Evolutionary conservation across 2,113 vertebrate species (phyloP), one percentile per base, ranked within the genome.

Genomic region (Aleadryas rufinucha): DNA sequence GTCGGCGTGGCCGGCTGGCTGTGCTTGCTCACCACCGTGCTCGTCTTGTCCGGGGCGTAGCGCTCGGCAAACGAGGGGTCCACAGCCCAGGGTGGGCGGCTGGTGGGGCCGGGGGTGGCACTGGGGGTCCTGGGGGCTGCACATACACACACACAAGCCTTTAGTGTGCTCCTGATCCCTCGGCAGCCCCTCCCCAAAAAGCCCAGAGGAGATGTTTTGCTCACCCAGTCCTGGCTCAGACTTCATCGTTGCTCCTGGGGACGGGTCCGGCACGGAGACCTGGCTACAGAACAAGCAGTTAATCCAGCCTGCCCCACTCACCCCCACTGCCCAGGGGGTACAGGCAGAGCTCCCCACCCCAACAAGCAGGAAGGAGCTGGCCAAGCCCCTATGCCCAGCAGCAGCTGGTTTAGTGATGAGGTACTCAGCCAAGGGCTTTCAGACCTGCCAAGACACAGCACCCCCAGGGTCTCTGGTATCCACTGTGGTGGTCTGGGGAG

Each of bases 21-120:
- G 98, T 99, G 99, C 96, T 99, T 99, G 89, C 99, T 99, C 98
- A 99, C 94, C 33, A 99, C 98, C 0, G 99, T 99, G 97, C 99
- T 99, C 0, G 99, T 99, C 97, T 99, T 99, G 96, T 99, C 99
- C 0, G 99, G 99, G 33, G 97, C 99, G 0, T 99, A 99, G 61
- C 99, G 99, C 80, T 99, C 98, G 0, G 99, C 99, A 3, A 99
- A 99, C 1, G 97, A 97, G 5, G 98, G 97, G 93, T 99, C 99
- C 18, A 99, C 99, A 33, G 99, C 99, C 99, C 99, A 99, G 10
- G 99, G 99, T 0, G 99, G 99, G 50, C 99, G 98, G 84, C 97
- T 98, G 90, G 98, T 96, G 10, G 99, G 98, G 69, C 98, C 95
- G 0, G 98, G 84, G 15, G 94, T 44, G 64, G 93, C 61, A 1